Base-by-base conservation (phyloP, 2,888 invertebrate species). In the Platycnemis pennipes region DNA sequence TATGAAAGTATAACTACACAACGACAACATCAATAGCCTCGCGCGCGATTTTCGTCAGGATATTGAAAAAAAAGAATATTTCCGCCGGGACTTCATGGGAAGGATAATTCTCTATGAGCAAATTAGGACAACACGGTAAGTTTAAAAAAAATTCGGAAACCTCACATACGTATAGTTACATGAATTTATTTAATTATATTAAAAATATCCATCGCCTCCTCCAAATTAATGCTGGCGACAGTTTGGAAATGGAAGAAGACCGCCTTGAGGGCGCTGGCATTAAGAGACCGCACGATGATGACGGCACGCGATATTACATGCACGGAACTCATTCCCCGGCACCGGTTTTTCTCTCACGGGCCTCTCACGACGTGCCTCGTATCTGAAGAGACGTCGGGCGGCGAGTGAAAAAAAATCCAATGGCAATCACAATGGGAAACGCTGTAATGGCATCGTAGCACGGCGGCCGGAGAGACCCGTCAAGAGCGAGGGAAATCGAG, bases 231-330 rank as follows among this genome's bases (percentile, higher is more conserved):
- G n/a, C n/a, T n/a, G n/a, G n/a, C n/a, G n/a, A n/a, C n/a, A n/a
- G n/a, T n/a, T n/a, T n/a, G n/a, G n/a, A 63, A 63, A 22, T 26
- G 26, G 26, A 49, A 63, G 63, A 63, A 7, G 26, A 49, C 16
- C 26, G 63, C 63, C 22, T 26, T 26, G 26, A 26, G 2, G 26
- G 16, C 22, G 49, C 49, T 49, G 49, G 49, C 49, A 11, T 49
- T 7, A 49, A 49, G 49, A 49, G 26, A 26, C 63, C n/a, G 26
- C 63, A 63, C 19, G 63, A 63, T n/a, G n/a, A 63, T 63, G 63
- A 26, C 26, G 63, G 63, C 63, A 63, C 63, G 63, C 63, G 63
- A 63, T 63, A 63, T 63, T 63, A 63, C 63, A 63, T 63, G 63
- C 63, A 26, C n/a, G 63, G 63, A 26, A 26, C 63, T 63, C 63